Evolutionary conservation across 2,888 invertebrate species (phyloP).

Genomic region (Rhingia campestris): DNA sequence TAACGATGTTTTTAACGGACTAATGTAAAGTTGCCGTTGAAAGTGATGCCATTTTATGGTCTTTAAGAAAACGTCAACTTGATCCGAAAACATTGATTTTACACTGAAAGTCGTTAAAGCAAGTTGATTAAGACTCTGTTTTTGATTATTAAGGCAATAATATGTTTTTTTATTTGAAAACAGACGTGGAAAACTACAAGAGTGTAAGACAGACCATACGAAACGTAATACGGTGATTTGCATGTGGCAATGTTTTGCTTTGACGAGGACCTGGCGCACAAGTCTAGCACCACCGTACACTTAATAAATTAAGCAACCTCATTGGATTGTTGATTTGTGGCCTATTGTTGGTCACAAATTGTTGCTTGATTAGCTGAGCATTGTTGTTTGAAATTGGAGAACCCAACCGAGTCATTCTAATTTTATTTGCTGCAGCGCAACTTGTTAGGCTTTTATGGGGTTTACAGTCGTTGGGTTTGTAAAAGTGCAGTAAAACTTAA

Average conservation of each 20-base stretch:
- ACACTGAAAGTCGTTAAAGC: slow-evolving; percentile 23
- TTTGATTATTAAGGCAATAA: slow-evolving; percentile 28
- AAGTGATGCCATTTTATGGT: slow-evolving; percentile 35
- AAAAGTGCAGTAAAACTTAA: too few relatives aligned
- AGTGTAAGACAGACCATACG: slow-evolving; percentile 27
- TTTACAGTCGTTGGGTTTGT: slow-evolving; percentile 5
- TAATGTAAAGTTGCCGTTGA: slow-evolving; percentile 2
- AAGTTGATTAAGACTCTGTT: slow-evolving; percentile 50
- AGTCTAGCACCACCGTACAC: slow-evolving; percentile 12
- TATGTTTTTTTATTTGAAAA: neutral
- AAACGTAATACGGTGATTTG: slow-evolving; percentile 38
- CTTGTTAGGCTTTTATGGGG: neutral
- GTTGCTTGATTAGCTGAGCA: slow-evolving; percentile 58
- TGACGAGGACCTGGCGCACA: slow-evolving; percentile 13
- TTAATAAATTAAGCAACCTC: slow-evolving; percentile 50
- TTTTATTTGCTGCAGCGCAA: slow-evolving; percentile 15
- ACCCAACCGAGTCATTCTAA: slow-evolving; percentile 11
- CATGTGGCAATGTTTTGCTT: slow-evolving; percentile 36
- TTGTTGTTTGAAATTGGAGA: slow-evolving; percentile 34
- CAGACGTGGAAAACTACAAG: neutral
- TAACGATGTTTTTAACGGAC: slow-evolving; percentile 31
- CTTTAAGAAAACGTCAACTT: neutral
- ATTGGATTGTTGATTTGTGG: slow-evolving; percentile 70
- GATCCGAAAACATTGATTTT: neutral
- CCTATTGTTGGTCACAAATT: slow-evolving; percentile 56